Percentiles rank a stretch among this genome's conserved stretches.
Conservation (phyloP, 2,113 vertebrate species). For the Eulemur macaco region DNA sequence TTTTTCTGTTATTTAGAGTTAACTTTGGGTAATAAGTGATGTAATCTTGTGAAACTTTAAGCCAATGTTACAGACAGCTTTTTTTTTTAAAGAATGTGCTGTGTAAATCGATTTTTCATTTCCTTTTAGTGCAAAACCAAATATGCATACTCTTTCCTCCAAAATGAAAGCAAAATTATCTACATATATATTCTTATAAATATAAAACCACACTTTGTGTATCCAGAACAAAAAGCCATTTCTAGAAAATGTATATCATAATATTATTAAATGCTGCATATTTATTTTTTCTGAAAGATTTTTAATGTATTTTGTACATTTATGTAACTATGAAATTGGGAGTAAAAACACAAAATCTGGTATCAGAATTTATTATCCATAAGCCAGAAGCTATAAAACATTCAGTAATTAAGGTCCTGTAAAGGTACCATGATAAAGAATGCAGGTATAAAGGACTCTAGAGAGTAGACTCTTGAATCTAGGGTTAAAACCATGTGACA, state of each 20-base stretch:
- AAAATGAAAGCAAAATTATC: neutral
- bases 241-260: neutral
- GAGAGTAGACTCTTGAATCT: neutral
- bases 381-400: neutral
- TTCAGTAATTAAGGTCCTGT: neutral
- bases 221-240: neutral
- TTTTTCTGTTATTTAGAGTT: neutral
- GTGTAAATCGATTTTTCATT: neutral
- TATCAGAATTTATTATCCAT: neutral
- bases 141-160: neutral
- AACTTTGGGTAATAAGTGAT: conserved; percentile 43
- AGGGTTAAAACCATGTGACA: neutral
- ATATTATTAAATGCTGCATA: neutral
- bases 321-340: neutral
- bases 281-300: neutral
- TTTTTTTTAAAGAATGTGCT: neutral
- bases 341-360: neutral
- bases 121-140: neutral
- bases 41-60: conserved; percentile 35
- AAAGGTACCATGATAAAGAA: neutral
- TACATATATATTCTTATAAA: neutral
- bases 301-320: neutral
- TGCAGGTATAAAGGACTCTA: neutral
- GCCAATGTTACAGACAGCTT: neutral
- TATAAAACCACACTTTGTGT: neutral